phyloP scores from a whole-genome alignment of 2,113 vertebrate genomes.

The Hydrochoerus hydrochaeris region DNA sequence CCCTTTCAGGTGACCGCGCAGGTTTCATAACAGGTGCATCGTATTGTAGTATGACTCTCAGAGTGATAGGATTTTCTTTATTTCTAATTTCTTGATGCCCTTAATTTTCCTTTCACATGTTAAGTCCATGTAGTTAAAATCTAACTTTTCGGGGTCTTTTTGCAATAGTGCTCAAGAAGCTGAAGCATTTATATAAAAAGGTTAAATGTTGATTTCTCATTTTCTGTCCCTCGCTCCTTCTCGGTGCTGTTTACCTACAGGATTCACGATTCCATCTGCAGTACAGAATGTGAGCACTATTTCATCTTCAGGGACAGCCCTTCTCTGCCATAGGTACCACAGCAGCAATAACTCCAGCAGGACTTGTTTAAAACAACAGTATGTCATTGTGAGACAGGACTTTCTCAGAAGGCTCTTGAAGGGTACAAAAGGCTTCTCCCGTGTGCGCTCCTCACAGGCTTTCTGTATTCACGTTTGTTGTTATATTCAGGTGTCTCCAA shows the following conservation, averaged over 20 bases:
- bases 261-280: conserved; percentile 15
- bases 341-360: conserved; percentile 53
- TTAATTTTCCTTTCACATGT: neutral
- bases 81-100: neutral
- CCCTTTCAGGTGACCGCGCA: neutral
- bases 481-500: neutral
- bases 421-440: neutral
- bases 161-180: neutral
- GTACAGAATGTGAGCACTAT: neutral
- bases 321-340: conserved; percentile 35
- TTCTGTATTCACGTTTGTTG: neutral
- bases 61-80: neutral
- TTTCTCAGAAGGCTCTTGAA: conserved; percentile 47
- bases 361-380: conserved; percentile 63
- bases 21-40: neutral
- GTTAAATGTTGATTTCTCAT: neutral
- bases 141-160: neutral
- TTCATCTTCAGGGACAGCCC: conserved; percentile 58
- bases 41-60: neutral
- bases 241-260: too few species aligned
- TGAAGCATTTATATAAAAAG: neutral
- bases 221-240: neutral
- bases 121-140: neutral
- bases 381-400: neutral
- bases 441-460: neutral